phyloP scores from a whole-genome alignment of 2,113 vertebrate species.

The Otocyon megalotis region DNA sequence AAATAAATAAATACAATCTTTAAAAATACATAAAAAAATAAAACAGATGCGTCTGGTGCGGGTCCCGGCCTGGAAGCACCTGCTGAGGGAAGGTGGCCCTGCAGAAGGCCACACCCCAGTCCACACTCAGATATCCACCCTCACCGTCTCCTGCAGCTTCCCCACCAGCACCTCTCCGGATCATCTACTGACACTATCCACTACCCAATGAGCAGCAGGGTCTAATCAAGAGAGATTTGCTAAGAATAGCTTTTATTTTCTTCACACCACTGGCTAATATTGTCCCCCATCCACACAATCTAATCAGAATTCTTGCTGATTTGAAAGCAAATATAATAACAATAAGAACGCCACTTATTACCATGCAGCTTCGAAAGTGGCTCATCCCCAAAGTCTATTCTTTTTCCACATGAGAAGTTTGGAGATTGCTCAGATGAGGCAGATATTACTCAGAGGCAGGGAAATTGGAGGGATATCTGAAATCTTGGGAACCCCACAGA shows the following conservation, averaged over 20 bases:
- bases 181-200: constrained; percentile 39
- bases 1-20: too few species aligned
- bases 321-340: constrained; percentile 78
- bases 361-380: constrained; percentile 67
- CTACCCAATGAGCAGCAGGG: constrained; percentile 23
- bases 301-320: constrained; percentile 76
- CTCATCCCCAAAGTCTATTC: constrained; percentile 63
- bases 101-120: accelerated
- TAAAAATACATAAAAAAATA: not conserved
- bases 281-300: constrained; percentile 48
- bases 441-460: constrained; percentile 50
- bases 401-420: constrained; percentile 77
- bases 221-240: constrained; percentile 63
- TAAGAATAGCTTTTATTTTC: constrained; percentile 79
- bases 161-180: not conserved
- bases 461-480: constrained; percentile 32
- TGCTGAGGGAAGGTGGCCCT: accelerated
- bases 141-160: not conserved
- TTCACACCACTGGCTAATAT: constrained; percentile 65
- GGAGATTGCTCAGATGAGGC: constrained; percentile 67
- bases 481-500: constrained; percentile 62
- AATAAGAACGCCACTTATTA: constrained; percentile 66
- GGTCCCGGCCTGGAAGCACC: too few species aligned
- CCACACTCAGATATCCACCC: not conserved
- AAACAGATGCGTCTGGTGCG: too few species aligned